Evolutionary conservation across 2,888 invertebrate genomes (phyloP).

Genomic region (Hypena proboscidalis): DNA sequence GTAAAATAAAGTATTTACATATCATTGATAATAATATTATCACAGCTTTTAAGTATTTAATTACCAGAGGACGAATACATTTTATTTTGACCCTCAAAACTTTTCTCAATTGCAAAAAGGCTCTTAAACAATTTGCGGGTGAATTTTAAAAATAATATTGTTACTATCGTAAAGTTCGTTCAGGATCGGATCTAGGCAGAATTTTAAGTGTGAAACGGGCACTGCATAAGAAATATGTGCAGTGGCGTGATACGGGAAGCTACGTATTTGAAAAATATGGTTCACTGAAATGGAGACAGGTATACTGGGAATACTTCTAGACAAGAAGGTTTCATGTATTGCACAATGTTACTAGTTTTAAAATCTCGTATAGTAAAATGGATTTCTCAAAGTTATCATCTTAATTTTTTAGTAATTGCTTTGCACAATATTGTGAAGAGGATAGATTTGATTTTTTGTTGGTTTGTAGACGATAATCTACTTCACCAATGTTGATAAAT

Average conservation of each 20-base stretch:
- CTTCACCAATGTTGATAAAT: too few relatives aligned
- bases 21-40: too few relatives aligned
- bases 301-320: too few relatives aligned
- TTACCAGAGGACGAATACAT: not conserved
- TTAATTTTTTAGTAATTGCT: too few relatives aligned
- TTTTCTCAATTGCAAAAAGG: not conserved
- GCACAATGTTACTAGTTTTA: too few relatives aligned
- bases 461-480: too few relatives aligned
- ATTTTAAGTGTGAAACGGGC: conserved; percentile 20
- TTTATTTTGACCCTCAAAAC: not conserved
- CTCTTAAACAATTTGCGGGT: conserved; percentile 22
- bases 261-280: not conserved
- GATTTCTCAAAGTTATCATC: too few relatives aligned
- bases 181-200: conserved; percentile 14
- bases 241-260: not conserved
- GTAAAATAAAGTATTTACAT: too few relatives aligned
- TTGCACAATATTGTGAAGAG: too few relatives aligned
- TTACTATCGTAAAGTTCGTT: conserved; percentile 27
- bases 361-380: too few relatives aligned
- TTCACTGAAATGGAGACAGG: not conserved
- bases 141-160: conserved; percentile 22
- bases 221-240: not conserved
- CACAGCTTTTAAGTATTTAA: not conserved
- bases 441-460: too few relatives aligned
- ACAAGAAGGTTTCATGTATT: too few relatives aligned